phyloP scores from a whole-genome alignment of 2,888 invertebrate species.

The Metopia argyrocephala region DNA sequence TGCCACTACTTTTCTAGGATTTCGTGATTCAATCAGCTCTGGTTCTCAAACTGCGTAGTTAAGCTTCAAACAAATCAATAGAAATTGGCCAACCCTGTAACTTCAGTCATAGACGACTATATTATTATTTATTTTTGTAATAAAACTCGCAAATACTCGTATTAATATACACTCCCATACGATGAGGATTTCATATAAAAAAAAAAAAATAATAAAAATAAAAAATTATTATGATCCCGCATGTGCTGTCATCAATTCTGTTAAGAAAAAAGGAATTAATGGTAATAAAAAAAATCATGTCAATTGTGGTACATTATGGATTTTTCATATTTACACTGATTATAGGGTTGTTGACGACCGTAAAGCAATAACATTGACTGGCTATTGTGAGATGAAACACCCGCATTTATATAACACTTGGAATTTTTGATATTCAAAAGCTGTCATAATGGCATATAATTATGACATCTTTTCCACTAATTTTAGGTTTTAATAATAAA shows the following conservation, averaged over 20 bases:
- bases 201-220: conserved; percentile 21
- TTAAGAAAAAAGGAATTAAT: conserved; percentile 10
- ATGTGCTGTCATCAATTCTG: conserved; percentile 62
- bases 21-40: no score
- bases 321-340: conserved; percentile 43
- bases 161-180: no score
- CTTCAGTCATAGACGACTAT: conserved; percentile 22
- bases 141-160: conserved; percentile 24
- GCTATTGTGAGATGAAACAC: conserved; percentile 20
- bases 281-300: conserved; percentile 55
- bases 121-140: conserved; percentile 40
- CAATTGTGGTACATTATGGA: conserved; percentile 53
- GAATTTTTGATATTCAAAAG: conserved; percentile 24
- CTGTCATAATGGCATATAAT: conserved; percentile 59
- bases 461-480: conserved; percentile 44
- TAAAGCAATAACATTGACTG: neutral
- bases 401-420: conserved; percentile 40
- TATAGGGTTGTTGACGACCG: conserved; percentile 29
- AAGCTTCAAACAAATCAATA: no score
- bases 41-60: no score
- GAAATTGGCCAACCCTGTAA: no score
- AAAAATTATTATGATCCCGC: conserved; percentile 63
- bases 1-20: no score
- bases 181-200: no score
- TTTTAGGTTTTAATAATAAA: conserved; percentile 9